Base-by-base conservation (phyloP, 2,888 invertebrate genomes). In the Ophion ventricosus region DNA sequence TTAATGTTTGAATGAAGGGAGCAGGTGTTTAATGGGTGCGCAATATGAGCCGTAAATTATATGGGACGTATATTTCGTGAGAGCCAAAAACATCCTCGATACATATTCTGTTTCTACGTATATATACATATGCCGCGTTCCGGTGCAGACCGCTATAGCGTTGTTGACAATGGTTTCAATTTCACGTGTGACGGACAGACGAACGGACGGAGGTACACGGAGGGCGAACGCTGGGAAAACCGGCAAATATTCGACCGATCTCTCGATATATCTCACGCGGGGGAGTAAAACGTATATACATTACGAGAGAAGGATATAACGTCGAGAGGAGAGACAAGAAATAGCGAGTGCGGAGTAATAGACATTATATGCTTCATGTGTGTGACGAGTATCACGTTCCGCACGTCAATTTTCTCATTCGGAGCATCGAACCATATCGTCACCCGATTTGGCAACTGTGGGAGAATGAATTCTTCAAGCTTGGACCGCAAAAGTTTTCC, bases 171-270 rank as follows among this genome's bases (percentile, higher is more conserved):
- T 85, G 90, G 90, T 89, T 88, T 90, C 89, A 89, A 90, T 91
- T 91, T 91, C 90, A 87, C 80, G 88, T 88, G 84, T 83, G 79
- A 84, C 57, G 77, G 80, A 77, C 77, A 57, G 70, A 79, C 57
- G 49, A 63, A 78, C 69, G 67, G 70, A 69, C 25, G 77, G 61
- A 74, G 75, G 49, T 63, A 70, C 26, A 20, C 23, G 49, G 54
- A 90, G 87, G 85, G 87, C 87, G 89, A 89, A 86, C 89, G 89
- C 90, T 91, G 92, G 91, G 91, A 92, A 91, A 91, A 43, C 84
- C 40, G 76, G 66, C 43, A 43, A 82, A 86, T 82, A 87, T 80
- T 81, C 87, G 88, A 87, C 85, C 88, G 77, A 85, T 89, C 81
- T 85, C 75, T 61, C 61, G 59, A 35, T 87, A 75, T 88, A 85